Evolutionary conservation across 1,140 invertebrate species (phyloP).

Genomic region (Chironomus tepperi): DNA sequence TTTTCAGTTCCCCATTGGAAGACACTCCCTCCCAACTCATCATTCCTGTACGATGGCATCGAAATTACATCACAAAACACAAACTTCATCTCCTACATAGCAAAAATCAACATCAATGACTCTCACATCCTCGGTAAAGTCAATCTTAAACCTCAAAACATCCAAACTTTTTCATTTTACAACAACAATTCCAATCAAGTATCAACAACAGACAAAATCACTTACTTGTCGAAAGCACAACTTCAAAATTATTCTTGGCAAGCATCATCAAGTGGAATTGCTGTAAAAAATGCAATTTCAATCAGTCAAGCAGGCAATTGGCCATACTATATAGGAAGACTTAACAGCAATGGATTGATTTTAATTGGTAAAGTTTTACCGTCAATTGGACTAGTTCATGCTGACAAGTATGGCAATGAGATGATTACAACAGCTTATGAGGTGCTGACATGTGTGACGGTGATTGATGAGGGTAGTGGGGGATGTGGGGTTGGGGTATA

Average conservation of each 20-base stretch:
- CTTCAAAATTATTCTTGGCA: background rate
- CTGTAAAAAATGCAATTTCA: background rate
- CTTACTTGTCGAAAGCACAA: background rate
- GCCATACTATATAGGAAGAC: background rate
- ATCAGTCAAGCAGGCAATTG: background rate
- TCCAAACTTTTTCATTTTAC: background rate
- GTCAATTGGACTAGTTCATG: background rate
- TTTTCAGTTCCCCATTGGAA: background rate
- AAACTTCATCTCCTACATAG: background rate
- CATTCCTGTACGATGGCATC: background rate
- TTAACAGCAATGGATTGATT: background rate
- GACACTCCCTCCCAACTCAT: background rate
- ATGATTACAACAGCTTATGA: background rate
- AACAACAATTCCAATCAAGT: background rate
- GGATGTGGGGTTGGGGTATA: background rate
- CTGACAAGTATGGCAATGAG: background rate
- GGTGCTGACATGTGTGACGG: background rate
- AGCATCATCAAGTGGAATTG: background rate
- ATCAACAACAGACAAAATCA: background rate
- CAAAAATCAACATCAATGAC: background rate
- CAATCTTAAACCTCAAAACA: background rate
- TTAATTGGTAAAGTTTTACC: background rate
- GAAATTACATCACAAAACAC: background rate
- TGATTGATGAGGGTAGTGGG: background rate
- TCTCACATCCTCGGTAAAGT: background rate